Conservation (phyloP, 2,797 vertebrate species). For the Sparus aurata region DNA sequence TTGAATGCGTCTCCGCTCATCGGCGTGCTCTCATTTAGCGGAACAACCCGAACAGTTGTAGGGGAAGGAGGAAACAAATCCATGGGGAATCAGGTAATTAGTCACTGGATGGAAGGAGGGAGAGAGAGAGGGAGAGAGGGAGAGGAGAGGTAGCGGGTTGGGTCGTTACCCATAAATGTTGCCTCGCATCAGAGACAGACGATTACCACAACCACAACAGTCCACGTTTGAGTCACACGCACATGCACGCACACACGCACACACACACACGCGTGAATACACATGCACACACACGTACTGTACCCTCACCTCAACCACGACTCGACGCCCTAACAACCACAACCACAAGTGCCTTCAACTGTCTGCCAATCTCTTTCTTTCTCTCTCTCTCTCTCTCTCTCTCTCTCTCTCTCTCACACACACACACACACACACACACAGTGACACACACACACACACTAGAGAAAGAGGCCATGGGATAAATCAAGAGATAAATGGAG, state of each 20-base stretch:
- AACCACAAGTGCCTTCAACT: conserved; percentile 78
- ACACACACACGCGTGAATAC: conserved; percentile 5
- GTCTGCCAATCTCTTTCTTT: conserved; percentile 64
- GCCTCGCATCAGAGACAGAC: conserved; percentile 68
- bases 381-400: conserved; percentile 26
- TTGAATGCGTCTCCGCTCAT: conserved; percentile 66
- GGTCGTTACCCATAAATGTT: conserved; percentile 72
- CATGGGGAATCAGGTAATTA: conserved; percentile 80
- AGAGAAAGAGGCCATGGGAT: conserved; percentile 44
- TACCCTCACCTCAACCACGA: conserved; percentile 68
- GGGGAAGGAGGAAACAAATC: conserved; percentile 78
- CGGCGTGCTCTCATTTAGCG: conserved; percentile 74
- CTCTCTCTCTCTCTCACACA: conserved; percentile 13
- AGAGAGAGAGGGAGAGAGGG: conserved; percentile 39
- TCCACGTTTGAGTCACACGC: conserved; percentile 56
- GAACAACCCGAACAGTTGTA: conserved; percentile 76
- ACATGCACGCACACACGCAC: conserved; percentile 23
- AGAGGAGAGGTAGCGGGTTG: conserved; percentile 47
- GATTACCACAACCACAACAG: conserved; percentile 81
- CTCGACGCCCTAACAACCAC: conserved; percentile 73
- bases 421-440: background rate
- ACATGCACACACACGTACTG: conserved; percentile 34
- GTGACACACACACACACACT: conserved; percentile 24
- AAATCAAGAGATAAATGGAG: conserved; percentile 52
- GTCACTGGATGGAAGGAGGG: conserved; percentile 65